Evolutionary conservation across 2,888 invertebrate species (phyloP).

Genomic region (Phaonia tiefii): DNA sequence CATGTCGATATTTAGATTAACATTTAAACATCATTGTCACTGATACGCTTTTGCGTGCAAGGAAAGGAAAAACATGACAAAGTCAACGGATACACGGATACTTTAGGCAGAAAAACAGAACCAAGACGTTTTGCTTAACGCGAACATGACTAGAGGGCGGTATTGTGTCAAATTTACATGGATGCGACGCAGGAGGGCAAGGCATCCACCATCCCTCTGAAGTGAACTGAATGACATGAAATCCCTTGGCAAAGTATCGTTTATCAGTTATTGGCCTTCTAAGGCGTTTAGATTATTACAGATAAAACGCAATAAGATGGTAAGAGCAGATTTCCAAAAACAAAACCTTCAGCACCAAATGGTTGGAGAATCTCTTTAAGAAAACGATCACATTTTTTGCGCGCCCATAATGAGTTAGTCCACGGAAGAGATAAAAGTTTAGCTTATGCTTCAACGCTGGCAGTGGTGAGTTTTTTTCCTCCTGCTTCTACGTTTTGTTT

Average conservation of each 20-base stretch:
- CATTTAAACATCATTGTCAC: constrained; percentile 37
- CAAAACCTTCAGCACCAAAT: constrained; percentile 33
- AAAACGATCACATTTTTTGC: constrained; percentile 11
- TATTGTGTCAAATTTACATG: constrained; percentile 15
- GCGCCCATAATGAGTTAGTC: constrained; percentile 35
- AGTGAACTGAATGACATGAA: constrained; percentile 42
- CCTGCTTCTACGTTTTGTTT: constrained; percentile 27
- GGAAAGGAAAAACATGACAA: constrained; percentile 21
- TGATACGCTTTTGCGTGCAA: constrained; percentile 10
- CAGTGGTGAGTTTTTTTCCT: constrained; percentile 10
- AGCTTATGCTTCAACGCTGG: constrained; percentile 47
- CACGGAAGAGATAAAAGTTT: constrained; percentile 53
- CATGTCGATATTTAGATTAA: constrained; percentile 39
- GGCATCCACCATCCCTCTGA: constrained; percentile 12
- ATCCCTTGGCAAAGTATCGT: constrained; percentile 33
- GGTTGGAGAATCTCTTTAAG: neutral
- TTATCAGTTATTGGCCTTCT: constrained; percentile 48
- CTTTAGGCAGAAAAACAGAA: neutral
- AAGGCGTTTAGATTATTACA: constrained; percentile 45
- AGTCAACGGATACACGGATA: constrained; percentile 24
- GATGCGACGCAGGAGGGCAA: neutral
- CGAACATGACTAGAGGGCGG: constrained; percentile 34
- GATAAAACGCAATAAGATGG: constrained; percentile 41
- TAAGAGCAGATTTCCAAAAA: no score
- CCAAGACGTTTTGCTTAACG: constrained; percentile 32